Evolutionary conservation across 2,113 vertebrate species (phyloP), one percentile per base, ranked within the genome.

Genomic region (Hippotragus niger): DNA sequence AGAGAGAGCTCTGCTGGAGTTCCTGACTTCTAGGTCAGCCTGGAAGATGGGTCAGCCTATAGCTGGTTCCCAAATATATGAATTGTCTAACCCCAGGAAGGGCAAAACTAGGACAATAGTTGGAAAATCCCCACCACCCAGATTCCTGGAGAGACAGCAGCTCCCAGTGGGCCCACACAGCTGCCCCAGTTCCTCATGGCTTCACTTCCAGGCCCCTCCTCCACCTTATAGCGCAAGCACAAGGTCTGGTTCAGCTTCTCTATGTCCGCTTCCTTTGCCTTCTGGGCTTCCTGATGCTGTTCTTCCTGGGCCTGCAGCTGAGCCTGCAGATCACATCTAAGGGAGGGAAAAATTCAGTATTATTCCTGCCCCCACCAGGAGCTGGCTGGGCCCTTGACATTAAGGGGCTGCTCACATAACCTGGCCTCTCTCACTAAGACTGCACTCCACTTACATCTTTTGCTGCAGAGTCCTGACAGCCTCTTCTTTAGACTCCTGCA

Each of bases 221-320:
- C 98, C 92, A 99, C 99, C 98, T 99, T 98, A 14, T 98, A 95
- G 96, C 98, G 98, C 96, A 98, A 92, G 92, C 98, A 98, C 94
- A 99, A 94, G 0, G 52, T 83, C 89, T 98, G 98, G 95, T 98
- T 98, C 97, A 99, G 94, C 87, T 98, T 98, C 40, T 98, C 53
- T 0, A 99, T 98, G 95, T 97, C 98, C 7, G 95, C 97, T 60
- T 98, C 98, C 64, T 98, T 98, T 40, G 95, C 40, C 7, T 93
- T 98, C 88, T 97, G 91, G 0, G 36, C 96, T 86, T 99, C 97
- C 95, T 98, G 93, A 55, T 67, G 94, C 36, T 98, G 93, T 83
- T 98, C 97, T 64, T 98, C 97, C 58, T 98, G 98, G 71, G 89
- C n/a, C 13, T 95, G 98, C 27, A 98, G 74, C 92, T 93, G 98